Percentiles rank a stretch among this genome's conserved stretches.
Conservation (phyloP, 2,797 vertebrate genomes). For the Prionace glauca region DNA sequence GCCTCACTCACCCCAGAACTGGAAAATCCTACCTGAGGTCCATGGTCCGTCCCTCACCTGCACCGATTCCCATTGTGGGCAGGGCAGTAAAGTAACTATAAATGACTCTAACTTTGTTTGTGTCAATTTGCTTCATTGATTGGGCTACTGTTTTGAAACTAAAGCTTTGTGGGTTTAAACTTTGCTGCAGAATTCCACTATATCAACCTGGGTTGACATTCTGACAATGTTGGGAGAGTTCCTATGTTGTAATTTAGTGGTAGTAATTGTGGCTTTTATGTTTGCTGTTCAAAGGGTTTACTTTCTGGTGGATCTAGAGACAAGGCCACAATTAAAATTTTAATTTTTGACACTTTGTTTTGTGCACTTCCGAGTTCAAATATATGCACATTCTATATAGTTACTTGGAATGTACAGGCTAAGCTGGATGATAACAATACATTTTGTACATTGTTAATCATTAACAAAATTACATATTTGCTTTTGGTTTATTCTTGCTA, state of each 20-base stretch:
- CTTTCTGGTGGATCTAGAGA: background rate
- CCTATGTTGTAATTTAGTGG: background rate
- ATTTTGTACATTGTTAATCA: background rate
- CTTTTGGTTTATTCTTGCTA: too few relatives aligned
- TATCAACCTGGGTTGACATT: background rate
- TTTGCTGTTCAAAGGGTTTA: background rate
- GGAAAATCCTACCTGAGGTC: too few relatives aligned
- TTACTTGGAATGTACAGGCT: background rate
- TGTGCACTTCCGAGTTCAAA: background rate
- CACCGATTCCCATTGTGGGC: too few relatives aligned
- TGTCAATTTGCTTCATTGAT: background rate
- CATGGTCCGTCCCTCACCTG: too few relatives aligned
- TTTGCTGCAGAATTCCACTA: background rate
- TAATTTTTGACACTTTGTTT: background rate
- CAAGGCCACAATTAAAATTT: background rate
- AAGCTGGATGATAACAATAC: background rate
- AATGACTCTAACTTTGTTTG: background rate
- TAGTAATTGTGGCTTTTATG: background rate
- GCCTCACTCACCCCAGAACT: too few relatives aligned
- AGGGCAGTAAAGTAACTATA: too few relatives aligned
- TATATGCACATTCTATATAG: background rate
- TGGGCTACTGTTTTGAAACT: background rate
- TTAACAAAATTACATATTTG: background rate
- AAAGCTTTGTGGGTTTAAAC: background rate
- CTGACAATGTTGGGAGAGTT: background rate